Evolutionary conservation across 2,797 vertebrate species (phyloP).

Genomic region (Neoniphon sammara): DNA sequence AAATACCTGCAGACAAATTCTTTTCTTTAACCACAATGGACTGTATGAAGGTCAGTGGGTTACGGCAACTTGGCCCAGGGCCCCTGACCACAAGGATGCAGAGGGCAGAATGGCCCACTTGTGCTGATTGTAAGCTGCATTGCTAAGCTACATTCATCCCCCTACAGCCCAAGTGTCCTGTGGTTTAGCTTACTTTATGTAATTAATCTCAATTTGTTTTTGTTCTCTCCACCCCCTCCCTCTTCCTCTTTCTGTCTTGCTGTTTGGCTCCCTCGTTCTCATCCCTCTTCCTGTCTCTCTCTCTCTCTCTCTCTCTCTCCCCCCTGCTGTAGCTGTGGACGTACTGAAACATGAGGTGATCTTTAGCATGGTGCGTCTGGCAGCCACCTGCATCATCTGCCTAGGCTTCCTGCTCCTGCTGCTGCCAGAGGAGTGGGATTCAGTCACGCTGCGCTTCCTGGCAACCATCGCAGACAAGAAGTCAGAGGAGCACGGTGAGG

Average conservation of each 20-base stretch:
- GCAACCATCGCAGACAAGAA: constrained; percentile 96
- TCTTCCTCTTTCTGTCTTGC: constrained; percentile 9
- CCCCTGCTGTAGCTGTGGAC: constrained; percentile 87
- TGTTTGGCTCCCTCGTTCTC: constrained; percentile 35
- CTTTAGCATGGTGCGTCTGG: constrained; percentile 96
- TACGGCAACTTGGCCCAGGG: constrained; percentile 57
- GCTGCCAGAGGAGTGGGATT: constrained; percentile 97
- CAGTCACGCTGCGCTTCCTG: constrained; percentile 93
- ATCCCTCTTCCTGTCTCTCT: constrained; percentile 7
- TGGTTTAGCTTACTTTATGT: constrained; percentile 75
- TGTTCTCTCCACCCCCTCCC: constrained; percentile 27
- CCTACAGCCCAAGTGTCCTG: constrained; percentile 58
- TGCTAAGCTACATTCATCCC: constrained; percentile 68
- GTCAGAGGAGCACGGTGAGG: constrained; percentile 90
- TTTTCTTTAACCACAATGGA: constrained; percentile 74
- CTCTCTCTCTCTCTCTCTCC: constrained; percentile 23
- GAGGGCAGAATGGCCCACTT: constrained; percentile 68
- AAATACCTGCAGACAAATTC: constrained; percentile 78
- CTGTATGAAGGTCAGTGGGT: constrained; percentile 79
- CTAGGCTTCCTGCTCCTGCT: constrained; percentile 95
- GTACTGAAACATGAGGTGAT: constrained; percentile 97
- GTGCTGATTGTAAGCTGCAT: constrained; percentile 71
- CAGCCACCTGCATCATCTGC: constrained; percentile 96
- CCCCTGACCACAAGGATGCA: constrained; percentile 60
- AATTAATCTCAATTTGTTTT: constrained; percentile 76